Percentiles rank a stretch among this genome's conserved stretches.
These are phyloP conservation scores for Hyles vespertilio DNA, from an alignment of 1,140 invertebrate genomes.

Conservation along the genomic window DNA sequence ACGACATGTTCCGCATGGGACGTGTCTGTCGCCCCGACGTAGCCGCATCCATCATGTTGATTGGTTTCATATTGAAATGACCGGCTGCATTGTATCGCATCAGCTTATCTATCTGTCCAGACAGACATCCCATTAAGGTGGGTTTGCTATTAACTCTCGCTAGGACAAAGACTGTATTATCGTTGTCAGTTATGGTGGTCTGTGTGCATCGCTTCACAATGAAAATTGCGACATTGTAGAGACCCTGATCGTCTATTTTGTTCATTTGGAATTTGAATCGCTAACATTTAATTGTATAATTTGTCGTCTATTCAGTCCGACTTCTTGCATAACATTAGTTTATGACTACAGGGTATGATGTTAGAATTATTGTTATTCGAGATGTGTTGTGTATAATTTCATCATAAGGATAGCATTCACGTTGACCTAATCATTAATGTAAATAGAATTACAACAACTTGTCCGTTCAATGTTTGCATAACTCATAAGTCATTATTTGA, in stretches of 20 bases:
- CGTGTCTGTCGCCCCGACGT: slow-evolving; percentile 17
- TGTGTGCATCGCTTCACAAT: neutral
- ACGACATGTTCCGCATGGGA: slow-evolving; percentile 28
- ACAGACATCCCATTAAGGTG: slow-evolving; percentile 26
- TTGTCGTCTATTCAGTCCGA: too few species aligned
- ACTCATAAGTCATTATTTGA: slow-evolving; percentile 32
- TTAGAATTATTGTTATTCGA: too few species aligned
- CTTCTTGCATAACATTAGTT: too few species aligned
- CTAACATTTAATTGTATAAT: too few species aligned
- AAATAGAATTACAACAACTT: neutral
- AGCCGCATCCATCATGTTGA: slow-evolving; percentile 39
- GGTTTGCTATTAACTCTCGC: slow-evolving; percentile 22
- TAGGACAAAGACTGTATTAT: slow-evolving; percentile 13
- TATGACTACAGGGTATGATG: too few species aligned
- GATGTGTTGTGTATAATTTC: too few species aligned
- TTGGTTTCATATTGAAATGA: slow-evolving; percentile 49
- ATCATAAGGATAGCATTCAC: too few species aligned
- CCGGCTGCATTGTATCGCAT: slow-evolving; percentile 23
- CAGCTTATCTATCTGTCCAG: slow-evolving; percentile 25
- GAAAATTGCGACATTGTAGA: neutral
- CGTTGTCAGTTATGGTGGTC: neutral
- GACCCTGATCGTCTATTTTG: too few species aligned
- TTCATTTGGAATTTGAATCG: too few species aligned
- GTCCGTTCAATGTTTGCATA: slow-evolving; percentile 4
- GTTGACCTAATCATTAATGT: slow-evolving; percentile 2